Evolutionary conservation across 1,140 invertebrate species (phyloP).

Genomic region (Araneus ventricosus): DNA sequence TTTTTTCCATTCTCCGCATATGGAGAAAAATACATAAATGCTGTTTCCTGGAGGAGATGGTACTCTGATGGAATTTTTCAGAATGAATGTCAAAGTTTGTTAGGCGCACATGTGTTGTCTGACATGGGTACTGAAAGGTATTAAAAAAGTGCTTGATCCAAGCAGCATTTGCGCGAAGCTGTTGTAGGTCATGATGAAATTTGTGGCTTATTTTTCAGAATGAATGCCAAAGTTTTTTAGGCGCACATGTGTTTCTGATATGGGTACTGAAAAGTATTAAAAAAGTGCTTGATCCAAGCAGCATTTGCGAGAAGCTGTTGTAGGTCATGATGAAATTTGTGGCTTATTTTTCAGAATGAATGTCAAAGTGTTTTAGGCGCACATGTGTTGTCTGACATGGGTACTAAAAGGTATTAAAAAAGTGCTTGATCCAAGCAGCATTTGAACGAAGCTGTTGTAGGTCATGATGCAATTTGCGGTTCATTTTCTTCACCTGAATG

Average conservation of each 20-base stretch:
- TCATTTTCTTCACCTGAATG: no score
- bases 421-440: no score
- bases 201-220: no score
- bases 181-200: not conserved
- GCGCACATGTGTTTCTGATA: conserved; percentile 6
- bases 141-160: conserved; percentile 4
- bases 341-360: no score
- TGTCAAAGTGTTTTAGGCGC: not conserved
- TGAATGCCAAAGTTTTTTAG: not conserved
- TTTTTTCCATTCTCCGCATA: not conserved
- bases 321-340: no score
- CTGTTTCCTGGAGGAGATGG: not conserved
- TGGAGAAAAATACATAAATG: conserved; percentile 37
- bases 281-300: conserved; percentile 1
- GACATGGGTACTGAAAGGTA: conserved; percentile 4
- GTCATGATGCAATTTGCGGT: no score
- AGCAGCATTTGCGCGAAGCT: not conserved
- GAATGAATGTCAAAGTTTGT: conserved; percentile 26
- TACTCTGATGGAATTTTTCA: conserved; percentile 8
- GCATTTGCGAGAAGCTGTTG: not conserved
- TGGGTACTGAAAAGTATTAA: not conserved
- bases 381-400: no score
- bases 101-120: conserved; percentile 17
- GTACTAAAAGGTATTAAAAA: no score
- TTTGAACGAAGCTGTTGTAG: no score